Evolutionary conservation across 2,888 invertebrate genomes (phyloP).

Genomic region (Thera obeliscata): DNA sequence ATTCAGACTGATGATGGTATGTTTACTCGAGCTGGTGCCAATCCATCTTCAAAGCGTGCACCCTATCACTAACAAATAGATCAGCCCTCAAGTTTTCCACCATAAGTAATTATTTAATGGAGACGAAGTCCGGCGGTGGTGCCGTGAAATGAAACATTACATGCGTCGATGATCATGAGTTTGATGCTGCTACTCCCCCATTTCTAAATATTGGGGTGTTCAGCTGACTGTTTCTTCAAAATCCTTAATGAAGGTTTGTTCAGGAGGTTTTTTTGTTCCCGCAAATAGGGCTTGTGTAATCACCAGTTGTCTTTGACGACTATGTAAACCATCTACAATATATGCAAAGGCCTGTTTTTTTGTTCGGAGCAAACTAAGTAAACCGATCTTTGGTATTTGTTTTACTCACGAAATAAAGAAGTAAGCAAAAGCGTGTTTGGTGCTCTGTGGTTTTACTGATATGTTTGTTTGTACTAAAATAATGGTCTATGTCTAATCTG

Average conservation of each 20-base stretch:
- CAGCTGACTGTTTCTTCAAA: conserved; percentile 8
- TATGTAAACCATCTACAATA: too few species aligned
- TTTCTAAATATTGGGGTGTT: conserved; percentile 25
- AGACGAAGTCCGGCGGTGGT: conserved; percentile 69
- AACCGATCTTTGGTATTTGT: too few species aligned
- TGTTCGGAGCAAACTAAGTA: too few species aligned
- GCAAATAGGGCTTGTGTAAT: too few species aligned
- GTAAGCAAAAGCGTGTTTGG: too few species aligned
- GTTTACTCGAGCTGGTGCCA: background rate
- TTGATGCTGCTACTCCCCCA: conserved; percentile 46
- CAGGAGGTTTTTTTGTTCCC: background rate
- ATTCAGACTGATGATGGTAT: background rate
- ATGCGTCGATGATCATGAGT: conserved; percentile 62
- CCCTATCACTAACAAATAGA: conserved; percentile 26
- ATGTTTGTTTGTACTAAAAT: too few species aligned
- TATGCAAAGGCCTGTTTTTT: too few species aligned
- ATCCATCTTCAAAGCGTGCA: conserved; percentile 17
- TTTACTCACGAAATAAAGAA: too few species aligned
- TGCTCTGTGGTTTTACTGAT: too few species aligned
- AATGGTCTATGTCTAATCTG: too few species aligned
- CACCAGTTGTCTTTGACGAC: too few species aligned
- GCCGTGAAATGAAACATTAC: conserved; percentile 77
- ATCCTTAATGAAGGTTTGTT: conserved; percentile 26
- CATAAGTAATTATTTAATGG: conserved; percentile 70
- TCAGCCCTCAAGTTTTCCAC: conserved; percentile 40